Evolutionary conservation across 1,140 invertebrate genomes (phyloP), one percentile per base, ranked within the genome.

Genomic region (Hycleus cichorii): DNA sequence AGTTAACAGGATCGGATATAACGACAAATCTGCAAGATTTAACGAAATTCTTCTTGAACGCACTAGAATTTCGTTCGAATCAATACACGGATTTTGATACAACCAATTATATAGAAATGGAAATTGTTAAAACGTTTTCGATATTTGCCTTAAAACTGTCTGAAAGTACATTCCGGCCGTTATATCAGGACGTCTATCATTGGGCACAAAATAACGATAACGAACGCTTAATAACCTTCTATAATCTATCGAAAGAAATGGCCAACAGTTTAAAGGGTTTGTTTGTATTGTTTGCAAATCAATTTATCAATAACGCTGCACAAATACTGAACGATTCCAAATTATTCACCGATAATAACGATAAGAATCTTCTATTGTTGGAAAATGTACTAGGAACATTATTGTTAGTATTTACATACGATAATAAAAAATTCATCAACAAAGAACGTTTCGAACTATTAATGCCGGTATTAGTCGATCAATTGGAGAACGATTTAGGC

Each of bases 231-330:
- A 72, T 70, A 69, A 76, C 74, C 26, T 78, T 76, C 71, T 82
- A 73, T 73, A 83, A 86, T 68, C 69, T 94, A 27, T 88, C 87
- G 44, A 81, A 79, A 49, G 84, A 81, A 24, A 83, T 95, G 53
- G 90, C 91, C 0, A 84, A 90, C 47, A 84, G 83, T 49, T 73
- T 97, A 6, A 91, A 93, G 73, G 89, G 89, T 24, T 75, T 97
- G 0, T 97, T 97, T 72, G 84, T 91, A 1, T 74, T 93, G 25
- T 95, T 97, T 73, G 91, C 92, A 47, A 87, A 86, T 4, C 86
- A 91, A 66, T 87, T 95, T 62, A 75, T 95, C 0, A 85, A 87
- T 66, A 87, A 93, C 69, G 85, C 89, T 1, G 84, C 89, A 0
- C 74, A 82, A 3, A 69, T 91, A 2, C 71, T 97, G 18, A 77